Percentiles rank a stretch among this genome's conserved stretches.
Conservation (phyloP, 2,113 vertebrate genomes). For the Dipodomys stephensi region DNA sequence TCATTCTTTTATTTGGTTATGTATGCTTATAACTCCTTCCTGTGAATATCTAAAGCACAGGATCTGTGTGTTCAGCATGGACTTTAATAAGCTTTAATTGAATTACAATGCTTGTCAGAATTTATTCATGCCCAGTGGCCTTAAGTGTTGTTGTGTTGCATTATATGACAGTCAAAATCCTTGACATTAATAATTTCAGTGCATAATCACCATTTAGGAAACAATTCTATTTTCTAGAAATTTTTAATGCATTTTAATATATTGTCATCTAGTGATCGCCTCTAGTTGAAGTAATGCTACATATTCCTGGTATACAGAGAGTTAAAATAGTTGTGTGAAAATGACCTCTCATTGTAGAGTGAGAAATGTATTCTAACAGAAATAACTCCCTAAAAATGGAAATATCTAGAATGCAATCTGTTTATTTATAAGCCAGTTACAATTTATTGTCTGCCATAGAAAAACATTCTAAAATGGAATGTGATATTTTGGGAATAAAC, state of each 20-base stretch:
- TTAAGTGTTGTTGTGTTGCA: not conserved
- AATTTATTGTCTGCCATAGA: not conserved
- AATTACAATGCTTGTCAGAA: not conserved
- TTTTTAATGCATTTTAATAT: not conserved
- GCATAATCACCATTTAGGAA: not conserved
- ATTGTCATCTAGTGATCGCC: not conserved
- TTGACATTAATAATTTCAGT: not conserved
- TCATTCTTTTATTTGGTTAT: not conserved
- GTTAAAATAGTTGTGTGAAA: not conserved
- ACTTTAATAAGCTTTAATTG: not conserved
- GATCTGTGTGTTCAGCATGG: not conserved
- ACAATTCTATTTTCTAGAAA: not conserved
- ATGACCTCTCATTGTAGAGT: not conserved
- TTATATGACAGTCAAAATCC: not conserved
- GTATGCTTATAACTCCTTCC: not conserved
- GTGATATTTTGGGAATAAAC: not conserved
- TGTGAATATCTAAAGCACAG: not conserved
- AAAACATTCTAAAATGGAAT: constrained; percentile 11
- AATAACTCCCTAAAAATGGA: not conserved
- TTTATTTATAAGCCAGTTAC: constrained; percentile 25
- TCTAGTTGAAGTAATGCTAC: not conserved
- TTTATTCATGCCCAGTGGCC: not conserved
- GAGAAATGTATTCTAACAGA: not conserved
- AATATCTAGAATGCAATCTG: not conserved
- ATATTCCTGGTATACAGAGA: not conserved